phyloP scores from a whole-genome alignment of 2,113 vertebrate genomes.

The Machaerirhynchus nigripectus region DNA sequence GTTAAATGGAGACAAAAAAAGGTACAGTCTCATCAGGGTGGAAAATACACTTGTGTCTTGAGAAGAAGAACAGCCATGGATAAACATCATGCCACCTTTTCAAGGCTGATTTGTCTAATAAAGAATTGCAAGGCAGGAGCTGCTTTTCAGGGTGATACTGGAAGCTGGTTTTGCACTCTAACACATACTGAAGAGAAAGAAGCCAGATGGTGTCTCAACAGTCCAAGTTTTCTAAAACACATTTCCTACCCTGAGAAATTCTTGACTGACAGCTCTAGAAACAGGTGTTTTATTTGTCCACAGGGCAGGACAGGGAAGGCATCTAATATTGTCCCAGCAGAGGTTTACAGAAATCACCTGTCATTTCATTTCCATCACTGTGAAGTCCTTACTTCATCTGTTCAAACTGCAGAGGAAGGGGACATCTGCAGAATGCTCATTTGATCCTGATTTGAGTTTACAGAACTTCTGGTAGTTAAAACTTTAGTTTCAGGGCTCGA shows the following conservation, averaged over 20 bases:
- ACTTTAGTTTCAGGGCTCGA: background rate
- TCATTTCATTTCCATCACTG: background rate
- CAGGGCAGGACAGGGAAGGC: background rate
- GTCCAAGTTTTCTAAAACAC: slow-evolving; percentile 46
- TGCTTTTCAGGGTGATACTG: background rate
- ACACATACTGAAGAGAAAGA: slow-evolving; percentile 38
- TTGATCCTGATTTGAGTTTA: background rate
- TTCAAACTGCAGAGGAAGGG: background rate
- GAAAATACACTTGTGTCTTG: slow-evolving; percentile 1
- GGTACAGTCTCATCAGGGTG: background rate
- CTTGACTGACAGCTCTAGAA: slow-evolving; percentile 36
- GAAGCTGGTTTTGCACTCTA: background rate
- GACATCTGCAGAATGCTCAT: background rate
- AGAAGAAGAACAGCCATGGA: background rate
- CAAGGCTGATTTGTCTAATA: background rate
- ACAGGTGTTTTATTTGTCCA: background rate
- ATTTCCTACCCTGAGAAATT: slow-evolving; percentile 54
- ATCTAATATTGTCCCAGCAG: background rate
- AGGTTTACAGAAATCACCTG: background rate
- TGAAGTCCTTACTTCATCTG: background rate
- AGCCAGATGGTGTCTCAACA: slow-evolving; percentile 63
- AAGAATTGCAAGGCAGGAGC: background rate
- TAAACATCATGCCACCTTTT: background rate
- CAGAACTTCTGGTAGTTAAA: background rate
- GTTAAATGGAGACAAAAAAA: background rate